Base-by-base conservation (phyloP, 2,113 vertebrate species). In the Cyprinodon brontotheroides region DNA sequence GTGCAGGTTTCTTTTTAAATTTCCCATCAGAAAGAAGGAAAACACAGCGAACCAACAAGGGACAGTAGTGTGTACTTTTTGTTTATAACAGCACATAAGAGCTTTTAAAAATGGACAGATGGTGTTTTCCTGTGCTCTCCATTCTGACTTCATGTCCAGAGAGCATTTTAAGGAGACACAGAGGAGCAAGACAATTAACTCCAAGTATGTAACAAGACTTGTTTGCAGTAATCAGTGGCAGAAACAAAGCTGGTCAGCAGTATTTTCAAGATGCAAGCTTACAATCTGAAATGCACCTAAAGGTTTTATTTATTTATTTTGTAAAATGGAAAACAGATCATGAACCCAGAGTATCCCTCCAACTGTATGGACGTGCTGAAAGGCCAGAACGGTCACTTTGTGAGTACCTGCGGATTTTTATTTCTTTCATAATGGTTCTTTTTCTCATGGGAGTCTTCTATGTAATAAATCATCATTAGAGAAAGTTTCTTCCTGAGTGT, bases 161-260 rank as follows among this genome's bases (percentile, higher is more conserved):
- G 85, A 88, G 48, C 38, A 11, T 65, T 61, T 80, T 85, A 77
- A 72, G 17, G 70, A 79, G 81, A 85, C 80, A 79, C 90, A 86
- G 75, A 87, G 89, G 78, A 87, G 75, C 82, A 61, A 77, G 88
- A 82, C 88, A 91, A 93, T 93, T 93, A 92, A 64, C 74, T 15
- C 3, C 64, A 65, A 40, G 40, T 65, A 22, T 62, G 74, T 83
- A 83, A 89, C 86, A 92, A 84, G 70, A 68, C 70, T 61, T 79
- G 78, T 83, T 66, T 78, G 71, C 14, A 67, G 75, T 90, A 92
- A 92, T 92, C 92, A 75, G 90, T 69, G 80, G 80, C 75, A 71
- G 0, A 73, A 84, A 79, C 85, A 91, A 61, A 75, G 61, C 3
- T 67, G 78, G 64, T 40, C 64, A 64, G 76, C 80, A 79, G 82